Evolutionary conservation across 2,888 invertebrate genomes (phyloP).

Genomic region (Rhamphomyia laevipes): DNA sequence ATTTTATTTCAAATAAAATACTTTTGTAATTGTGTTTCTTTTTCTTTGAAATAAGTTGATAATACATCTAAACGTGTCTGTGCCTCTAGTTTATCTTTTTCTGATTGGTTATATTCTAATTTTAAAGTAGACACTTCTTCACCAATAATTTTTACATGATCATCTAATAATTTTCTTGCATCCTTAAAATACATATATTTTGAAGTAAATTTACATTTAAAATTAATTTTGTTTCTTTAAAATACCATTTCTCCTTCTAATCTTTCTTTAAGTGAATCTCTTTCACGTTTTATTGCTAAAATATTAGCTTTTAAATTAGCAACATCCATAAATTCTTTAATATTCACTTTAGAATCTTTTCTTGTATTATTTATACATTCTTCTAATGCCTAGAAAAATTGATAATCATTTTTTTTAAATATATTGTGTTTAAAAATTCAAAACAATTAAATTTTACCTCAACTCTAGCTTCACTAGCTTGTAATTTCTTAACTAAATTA

Average conservation of each 20-base stretch:
- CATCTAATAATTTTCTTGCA: conserved; percentile 38
- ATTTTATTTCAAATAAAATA: conserved; percentile 36
- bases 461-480: conserved; percentile 31
- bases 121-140: conserved; percentile 44
- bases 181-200: conserved; percentile 21
- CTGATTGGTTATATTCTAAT: conserved; percentile 49
- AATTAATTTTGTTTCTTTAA: not conserved
- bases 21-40: conserved; percentile 79
- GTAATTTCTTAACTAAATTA: conserved; percentile 27
- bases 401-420: not conserved
- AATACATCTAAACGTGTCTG: conserved; percentile 74
- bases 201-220: not conserved
- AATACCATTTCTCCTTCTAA: conserved; percentile 36
- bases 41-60: conserved; percentile 81
- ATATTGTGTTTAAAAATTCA: not conserved
- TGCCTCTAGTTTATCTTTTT: conserved; percentile 62
- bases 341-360: conserved; percentile 35
- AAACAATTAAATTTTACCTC: conserved; percentile 19
- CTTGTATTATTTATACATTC: conserved; percentile 38
- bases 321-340: conserved; percentile 43
- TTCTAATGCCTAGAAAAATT: conserved; percentile 32
- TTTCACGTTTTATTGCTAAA: conserved; percentile 43
- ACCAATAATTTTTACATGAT: conserved; percentile 34
- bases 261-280: conserved; percentile 37
- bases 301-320: conserved; percentile 48